Evolutionary conservation across 1,140 invertebrate species (phyloP), one percentile per base, ranked within the genome.

Genomic region (Camponotus pennsylvanicus): DNA sequence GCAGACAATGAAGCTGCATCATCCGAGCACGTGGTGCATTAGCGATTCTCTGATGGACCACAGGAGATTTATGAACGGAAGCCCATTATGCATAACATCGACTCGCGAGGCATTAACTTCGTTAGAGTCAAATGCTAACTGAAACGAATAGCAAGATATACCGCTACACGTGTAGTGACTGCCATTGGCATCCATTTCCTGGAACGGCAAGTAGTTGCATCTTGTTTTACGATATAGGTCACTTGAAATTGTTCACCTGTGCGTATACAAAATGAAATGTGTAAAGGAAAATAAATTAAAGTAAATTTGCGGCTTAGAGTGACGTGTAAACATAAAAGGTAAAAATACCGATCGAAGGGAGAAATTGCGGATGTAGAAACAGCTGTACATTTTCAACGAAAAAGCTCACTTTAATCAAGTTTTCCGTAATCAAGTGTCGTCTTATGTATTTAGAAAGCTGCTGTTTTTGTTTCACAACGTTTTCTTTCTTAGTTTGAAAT

Each of bases 11-110:
- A 55, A 88, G 71, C 73, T 40, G n/a, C 27, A 42, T 34, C n/a
- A 42, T 34, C 42, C 3, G 45, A 42, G 4, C 70, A 57, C 8
- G 32, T 21, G 78, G 49, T 55, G 64, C 21, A 27, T 77, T 61
- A 87, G 66, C 85, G 75, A 79, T 80, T 87, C 87, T 80, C 83
- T 71, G 86, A 89, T 86, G 85, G 76, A 63, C 73, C 59, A 32
- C 37, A 32, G 83, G 78, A 90, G 86, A 93, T 93, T 93, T 92
- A 92, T 84, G 86, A 87, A 84, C 89, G 73, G 73, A 66, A 84
- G 82, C 70, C 75, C 76, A 88, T 83, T 91, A 91, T 75, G 61
- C 76, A 52, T 52, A 63, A 67, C 80, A 70, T 76, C 40, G 69
- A 76, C 78, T 88, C 42, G 52, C 77, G 57, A 90, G 85, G 82